Conservation (phyloP, 1,140 invertebrate species). For the Apis laboriosa region DNA sequence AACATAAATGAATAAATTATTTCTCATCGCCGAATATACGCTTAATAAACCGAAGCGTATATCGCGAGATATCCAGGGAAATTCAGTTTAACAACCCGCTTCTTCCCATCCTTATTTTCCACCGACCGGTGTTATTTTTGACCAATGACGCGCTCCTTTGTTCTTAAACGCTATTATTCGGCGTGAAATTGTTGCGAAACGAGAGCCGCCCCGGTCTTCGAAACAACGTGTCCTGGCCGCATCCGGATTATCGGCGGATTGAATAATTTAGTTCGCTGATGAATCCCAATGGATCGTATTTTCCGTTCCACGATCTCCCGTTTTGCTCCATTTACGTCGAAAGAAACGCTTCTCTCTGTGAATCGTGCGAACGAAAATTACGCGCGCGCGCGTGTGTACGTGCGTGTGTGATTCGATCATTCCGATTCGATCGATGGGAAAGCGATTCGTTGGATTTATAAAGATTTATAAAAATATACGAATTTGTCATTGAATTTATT, state of each 20-base stretch:
- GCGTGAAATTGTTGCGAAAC: constrained; percentile 46
- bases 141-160: background rate
- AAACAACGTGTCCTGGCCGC: constrained; percentile 46
- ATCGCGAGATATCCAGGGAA: background rate
- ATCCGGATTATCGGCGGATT: constrained; percentile 47
- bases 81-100: background rate
- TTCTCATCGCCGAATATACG: too few species aligned
- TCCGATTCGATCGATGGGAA: too few species aligned
- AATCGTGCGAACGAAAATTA: background rate
- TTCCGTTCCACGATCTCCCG: constrained; percentile 20
- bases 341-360: background rate
- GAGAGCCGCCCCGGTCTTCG: constrained; percentile 40
- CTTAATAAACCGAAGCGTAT: background rate
- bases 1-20: too few species aligned
- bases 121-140: background rate
- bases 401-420: too few species aligned
- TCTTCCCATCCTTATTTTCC: background rate
- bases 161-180: constrained; percentile 49
- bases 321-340: background rate
- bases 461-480: too few species aligned
- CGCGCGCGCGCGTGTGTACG: background rate
- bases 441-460: too few species aligned
- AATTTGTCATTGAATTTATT: too few species aligned
- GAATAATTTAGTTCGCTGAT: constrained; percentile 48
- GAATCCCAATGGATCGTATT: constrained; percentile 22